Evolutionary conservation across 2,888 invertebrate species (phyloP), one percentile per base, ranked within the genome.

Genomic region (Tineola bisselliella): DNA sequence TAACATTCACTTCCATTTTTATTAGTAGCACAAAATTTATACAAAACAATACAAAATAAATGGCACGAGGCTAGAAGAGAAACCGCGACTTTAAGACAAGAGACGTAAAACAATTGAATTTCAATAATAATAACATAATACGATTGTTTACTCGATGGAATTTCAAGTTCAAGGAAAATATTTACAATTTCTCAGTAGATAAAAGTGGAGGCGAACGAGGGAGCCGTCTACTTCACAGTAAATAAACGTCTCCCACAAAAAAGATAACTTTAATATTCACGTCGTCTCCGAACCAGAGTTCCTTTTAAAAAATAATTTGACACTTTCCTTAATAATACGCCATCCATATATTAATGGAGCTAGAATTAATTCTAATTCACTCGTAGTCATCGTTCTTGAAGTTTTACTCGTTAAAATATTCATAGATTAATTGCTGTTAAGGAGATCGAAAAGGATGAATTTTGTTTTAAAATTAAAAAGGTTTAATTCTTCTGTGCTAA

Each of bases 361-460:
- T 13, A 33, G 33, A 58, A 58, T 58, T 58, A 58, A 58, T 31
- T 58, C 33, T 33, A 58, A 58, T 58, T 33, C 48, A 15, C 13
- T 17, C 48, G 17, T 33, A 33, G 58, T 33, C 58, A 33, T 30
- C 19, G 19, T 31, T 33, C 58, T 15, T 31, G 19, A 58, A 58
- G 58, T 58, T 58, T 54, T 58, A 18, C 58, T 58, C 33, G 31
- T 58, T n/a, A 25, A 58, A 58, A 33, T 58, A 58, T 58, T 33
- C 58, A 58, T 58, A 17, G 58, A 58, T 33, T 33, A 31, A 58
- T 15, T 19, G 8, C n/a, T 3, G 19, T 6, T 19, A 56, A 56
- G 33, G 13, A 13, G 1, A 33, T 31, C n/a, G 13, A 31, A 17
- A 33, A 33, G 15, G 33, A 33, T 10, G 8, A 17, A 11, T 33